Evolutionary conservation across 2,888 invertebrate genomes (phyloP).

Genomic region (Periphyllus acericola): DNA sequence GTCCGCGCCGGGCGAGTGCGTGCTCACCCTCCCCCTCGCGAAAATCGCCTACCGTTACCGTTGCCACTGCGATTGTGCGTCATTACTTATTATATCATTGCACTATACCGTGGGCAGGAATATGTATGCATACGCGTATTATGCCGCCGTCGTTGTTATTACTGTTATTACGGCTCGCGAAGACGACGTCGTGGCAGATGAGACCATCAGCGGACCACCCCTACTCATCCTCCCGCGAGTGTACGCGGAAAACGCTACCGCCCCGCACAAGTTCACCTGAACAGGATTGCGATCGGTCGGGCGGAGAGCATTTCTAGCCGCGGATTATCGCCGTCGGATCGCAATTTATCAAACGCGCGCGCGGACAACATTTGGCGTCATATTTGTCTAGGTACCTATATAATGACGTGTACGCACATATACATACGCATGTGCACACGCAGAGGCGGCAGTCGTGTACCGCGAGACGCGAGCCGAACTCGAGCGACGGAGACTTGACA

Average conservation of each 20-base stretch:
- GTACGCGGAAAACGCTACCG: background rate
- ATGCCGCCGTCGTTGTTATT: background rate
- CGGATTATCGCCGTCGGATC: conserved; percentile 48
- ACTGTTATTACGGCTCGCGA: conserved; percentile 29
- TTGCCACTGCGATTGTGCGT: background rate
- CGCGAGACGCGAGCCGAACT: background rate
- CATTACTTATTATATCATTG: too few species aligned
- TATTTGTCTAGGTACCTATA: conserved; percentile 4
- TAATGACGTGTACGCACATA: background rate
- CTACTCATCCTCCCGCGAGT: too few species aligned
- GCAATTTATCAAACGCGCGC: conserved; percentile 52
- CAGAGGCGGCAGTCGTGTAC: too few species aligned
- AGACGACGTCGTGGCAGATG: conserved; percentile 37
- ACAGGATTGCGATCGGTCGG: too few species aligned
- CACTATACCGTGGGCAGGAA: too few species aligned
- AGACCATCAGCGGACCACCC: conserved; percentile 36
- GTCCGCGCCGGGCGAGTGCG: background rate
- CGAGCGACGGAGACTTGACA: background rate
- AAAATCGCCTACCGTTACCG: background rate
- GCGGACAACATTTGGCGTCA: conserved; percentile 9
- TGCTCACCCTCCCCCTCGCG: background rate
- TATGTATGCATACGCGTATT: background rate
- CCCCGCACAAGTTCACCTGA: background rate
- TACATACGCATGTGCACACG: too few species aligned
- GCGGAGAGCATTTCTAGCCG: background rate